A percentile compares a stretch with the other conserved stretches of the same genome.
These are phyloP conservation scores for Todus mexicanus DNA, from an alignment of 2,797 vertebrate species.

Conservation along the genomic window DNA sequence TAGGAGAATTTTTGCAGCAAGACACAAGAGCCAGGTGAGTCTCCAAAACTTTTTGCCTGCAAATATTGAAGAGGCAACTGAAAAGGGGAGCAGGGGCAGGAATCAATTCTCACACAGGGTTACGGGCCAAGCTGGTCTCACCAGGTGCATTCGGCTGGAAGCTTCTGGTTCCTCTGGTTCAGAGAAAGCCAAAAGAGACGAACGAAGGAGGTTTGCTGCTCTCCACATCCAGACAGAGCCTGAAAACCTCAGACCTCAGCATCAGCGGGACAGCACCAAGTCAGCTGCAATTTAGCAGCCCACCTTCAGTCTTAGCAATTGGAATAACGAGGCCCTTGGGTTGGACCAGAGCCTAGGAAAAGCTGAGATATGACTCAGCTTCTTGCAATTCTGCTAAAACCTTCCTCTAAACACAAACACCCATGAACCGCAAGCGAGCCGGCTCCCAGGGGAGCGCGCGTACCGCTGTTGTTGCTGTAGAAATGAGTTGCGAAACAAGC, in stretches of 20 bases:
- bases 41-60: neutral
- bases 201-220: neutral
- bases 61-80: neutral
- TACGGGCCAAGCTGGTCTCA: neutral
- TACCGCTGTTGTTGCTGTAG: neutral
- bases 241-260: fast-evolving
- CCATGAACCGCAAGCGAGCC: fast-evolving
- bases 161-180: neutral
- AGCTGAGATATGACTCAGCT: neutral
- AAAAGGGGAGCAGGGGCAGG: neutral
- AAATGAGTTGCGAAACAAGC: neutral
- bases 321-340: neutral
- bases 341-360: neutral
- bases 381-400: neutral
- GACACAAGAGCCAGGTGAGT: neutral
- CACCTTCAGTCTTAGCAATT: neutral
- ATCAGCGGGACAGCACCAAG: neutral
- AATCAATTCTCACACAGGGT: neutral
- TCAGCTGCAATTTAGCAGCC: neutral
- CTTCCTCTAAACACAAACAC: neutral
- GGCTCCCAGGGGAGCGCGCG: neutral
- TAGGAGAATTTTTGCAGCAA: neutral
- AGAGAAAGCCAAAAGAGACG: neutral
- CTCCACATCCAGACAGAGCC: neutral
- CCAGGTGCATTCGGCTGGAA: neutral